phyloP scores from a whole-genome alignment of 2,797 vertebrate species.

The Notolabrus celidotus region DNA sequence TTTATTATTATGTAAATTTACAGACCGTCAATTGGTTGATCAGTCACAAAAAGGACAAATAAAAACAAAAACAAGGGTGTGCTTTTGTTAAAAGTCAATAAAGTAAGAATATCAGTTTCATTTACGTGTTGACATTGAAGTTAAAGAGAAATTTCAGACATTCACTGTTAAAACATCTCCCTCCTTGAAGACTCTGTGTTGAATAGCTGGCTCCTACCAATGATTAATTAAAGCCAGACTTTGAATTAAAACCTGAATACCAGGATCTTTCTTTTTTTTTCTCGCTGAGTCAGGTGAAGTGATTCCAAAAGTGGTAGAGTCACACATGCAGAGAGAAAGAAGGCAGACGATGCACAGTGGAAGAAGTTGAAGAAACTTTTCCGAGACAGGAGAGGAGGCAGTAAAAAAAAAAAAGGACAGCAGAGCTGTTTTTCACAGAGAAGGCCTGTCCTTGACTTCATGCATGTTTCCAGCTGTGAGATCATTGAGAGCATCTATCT shows the following conservation, averaged over 20 bases:
- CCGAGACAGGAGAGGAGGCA: slow-evolving; percentile 13
- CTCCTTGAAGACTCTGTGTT: slow-evolving; percentile 38
- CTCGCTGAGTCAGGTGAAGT: slow-evolving; percentile 52
- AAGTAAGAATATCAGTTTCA: background rate
- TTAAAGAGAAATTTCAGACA: slow-evolving; percentile 10
- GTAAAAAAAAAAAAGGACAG: slow-evolving; percentile 20
- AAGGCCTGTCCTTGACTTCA: slow-evolving; percentile 48
- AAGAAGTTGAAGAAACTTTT: slow-evolving; percentile 20
- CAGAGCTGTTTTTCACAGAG: background rate
- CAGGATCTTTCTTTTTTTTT: slow-evolving; percentile 35
- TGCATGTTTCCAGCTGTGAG: slow-evolving; percentile 61
- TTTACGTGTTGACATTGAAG: too few species aligned
- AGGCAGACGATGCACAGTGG: slow-evolving; percentile 12
- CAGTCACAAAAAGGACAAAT: too few species aligned
- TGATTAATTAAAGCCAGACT: slow-evolving; percentile 54
- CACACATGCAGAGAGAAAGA: background rate
- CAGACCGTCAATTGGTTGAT: too few species aligned
- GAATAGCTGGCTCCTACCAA: slow-evolving; percentile 21
- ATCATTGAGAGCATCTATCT: slow-evolving; percentile 39
- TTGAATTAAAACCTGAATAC: slow-evolving; percentile 54
- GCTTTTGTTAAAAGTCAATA: too few species aligned
- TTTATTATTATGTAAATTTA: too few species aligned
- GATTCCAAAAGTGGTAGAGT: slow-evolving; percentile 43
- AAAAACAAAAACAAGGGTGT: too few species aligned
- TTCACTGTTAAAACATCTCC: slow-evolving; percentile 29